Percentiles rank a stretch among this genome's conserved stretches.
phyloP scores from a whole-genome alignment of 2,113 vertebrate species.

The Danio rerio region DNA sequence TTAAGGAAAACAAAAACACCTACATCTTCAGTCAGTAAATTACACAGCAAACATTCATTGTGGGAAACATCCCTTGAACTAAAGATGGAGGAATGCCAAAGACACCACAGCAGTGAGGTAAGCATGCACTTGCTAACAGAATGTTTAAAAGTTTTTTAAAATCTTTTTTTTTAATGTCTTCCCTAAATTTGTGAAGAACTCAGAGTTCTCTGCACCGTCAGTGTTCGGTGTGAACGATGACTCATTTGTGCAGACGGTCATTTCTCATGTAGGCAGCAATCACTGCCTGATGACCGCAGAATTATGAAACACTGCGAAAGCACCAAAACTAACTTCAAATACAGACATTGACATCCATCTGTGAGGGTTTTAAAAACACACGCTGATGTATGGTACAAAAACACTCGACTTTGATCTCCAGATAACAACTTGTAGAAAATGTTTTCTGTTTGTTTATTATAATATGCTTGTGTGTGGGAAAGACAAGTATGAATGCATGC shows the following conservation, averaged over 20 bases:
- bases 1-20: too few species aligned
- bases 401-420: not conserved
- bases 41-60: too few species aligned
- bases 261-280: constrained; percentile 50
- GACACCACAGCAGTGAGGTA: too few species aligned
- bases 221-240: constrained; percentile 42
- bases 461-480: not conserved
- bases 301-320: constrained; percentile 33
- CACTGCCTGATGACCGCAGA: constrained; percentile 31
- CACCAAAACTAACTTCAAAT: constrained; percentile 4
- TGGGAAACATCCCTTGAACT: too few species aligned
- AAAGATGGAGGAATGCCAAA: too few species aligned
- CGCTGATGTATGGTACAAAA: not conserved
- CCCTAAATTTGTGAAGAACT: constrained; percentile 24
- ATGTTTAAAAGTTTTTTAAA: not conserved
- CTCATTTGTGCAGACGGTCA: constrained; percentile 50
- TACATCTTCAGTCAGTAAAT: too few species aligned
- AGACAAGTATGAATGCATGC: not conserved
- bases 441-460: not conserved
- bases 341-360: not conserved
- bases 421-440: not conserved
- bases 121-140: too few species aligned
- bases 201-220: constrained; percentile 30
- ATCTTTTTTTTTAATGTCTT: not conserved
- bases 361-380: not conserved